These are phyloP conservation scores for Cebidichthys violaceus DNA, from an alignment of 2,113 vertebrate genomes.

Conservation along the genomic window DNA sequence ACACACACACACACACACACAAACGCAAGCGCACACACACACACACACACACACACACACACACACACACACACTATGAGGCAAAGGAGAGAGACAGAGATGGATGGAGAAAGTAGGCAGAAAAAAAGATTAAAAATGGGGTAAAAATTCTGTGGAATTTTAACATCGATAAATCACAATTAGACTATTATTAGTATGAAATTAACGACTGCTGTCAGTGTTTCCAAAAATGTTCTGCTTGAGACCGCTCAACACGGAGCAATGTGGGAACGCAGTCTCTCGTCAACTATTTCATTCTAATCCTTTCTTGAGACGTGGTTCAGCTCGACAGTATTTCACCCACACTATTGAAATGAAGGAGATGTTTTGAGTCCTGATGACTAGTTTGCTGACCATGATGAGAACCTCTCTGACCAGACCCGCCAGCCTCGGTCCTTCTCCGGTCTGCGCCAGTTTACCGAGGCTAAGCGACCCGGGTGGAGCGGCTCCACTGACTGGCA, in stretches of 20 bases:
- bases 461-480: too few relatives aligned
- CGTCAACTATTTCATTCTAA: too few relatives aligned
- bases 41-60: neutral
- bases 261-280: too few relatives aligned
- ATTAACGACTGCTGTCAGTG: too few relatives aligned
- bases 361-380: neutral
- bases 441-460: too few relatives aligned
- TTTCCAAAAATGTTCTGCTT: neutral
- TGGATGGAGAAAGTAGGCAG: neutral
- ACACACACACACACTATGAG: neutral
- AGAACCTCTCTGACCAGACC: neutral
- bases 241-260: too few relatives aligned
- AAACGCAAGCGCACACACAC: neutral
- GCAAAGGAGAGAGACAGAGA: neutral
- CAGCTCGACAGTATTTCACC: neutral
- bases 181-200: neutral
- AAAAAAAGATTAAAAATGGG: too few relatives aligned
- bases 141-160: neutral
- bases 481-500: neutral
- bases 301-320: neutral
- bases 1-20: neutral
- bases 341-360: too few relatives aligned
- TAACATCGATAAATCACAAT: neutral
- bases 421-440: too few relatives aligned
- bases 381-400: neutral